Evolutionary conservation across 2,888 invertebrate species (phyloP).

Genomic region (Arenicola marina): DNA sequence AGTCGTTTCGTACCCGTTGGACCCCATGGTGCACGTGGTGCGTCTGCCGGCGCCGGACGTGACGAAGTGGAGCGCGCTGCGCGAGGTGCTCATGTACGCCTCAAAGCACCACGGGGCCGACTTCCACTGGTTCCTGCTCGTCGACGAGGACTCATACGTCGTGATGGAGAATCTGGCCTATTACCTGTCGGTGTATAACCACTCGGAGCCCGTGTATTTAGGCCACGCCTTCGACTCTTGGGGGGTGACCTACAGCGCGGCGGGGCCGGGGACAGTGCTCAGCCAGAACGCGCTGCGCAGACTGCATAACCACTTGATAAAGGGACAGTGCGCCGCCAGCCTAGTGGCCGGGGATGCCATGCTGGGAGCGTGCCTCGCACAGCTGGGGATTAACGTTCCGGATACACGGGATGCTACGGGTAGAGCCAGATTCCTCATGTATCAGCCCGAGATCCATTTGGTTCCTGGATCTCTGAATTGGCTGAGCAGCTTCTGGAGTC

Average conservation of each 20-base stretch:
- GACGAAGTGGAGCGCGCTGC: not conserved
- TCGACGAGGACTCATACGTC: slow-evolving; percentile 8
- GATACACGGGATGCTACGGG: slow-evolving; percentile 7
- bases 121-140: slow-evolving; percentile 4
- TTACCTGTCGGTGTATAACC: slow-evolving; percentile 4
- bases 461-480: not conserved
- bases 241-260: not conserved
- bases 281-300: slow-evolving; percentile 3
- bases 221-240: slow-evolving; percentile 6
- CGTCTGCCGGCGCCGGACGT: not conserved
- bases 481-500: too few species aligned
- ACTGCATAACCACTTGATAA: not conserved
- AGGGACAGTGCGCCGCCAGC: slow-evolving; percentile 6
- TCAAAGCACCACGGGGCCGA: not conserved
- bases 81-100: not conserved
- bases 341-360: not conserved
- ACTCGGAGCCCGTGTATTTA: not conserved
- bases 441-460: slow-evolving; percentile 2
- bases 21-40: not conserved
- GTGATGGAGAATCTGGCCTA: slow-evolving; percentile 11
- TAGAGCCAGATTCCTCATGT: slow-evolving; percentile 2
- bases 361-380: not conserved
- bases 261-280: slow-evolving; percentile 4
- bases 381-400: not conserved
- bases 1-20: not conserved